Evolutionary conservation across 1,140 invertebrate genomes (phyloP).

Genomic region (Zaprionus vittiger): DNA sequence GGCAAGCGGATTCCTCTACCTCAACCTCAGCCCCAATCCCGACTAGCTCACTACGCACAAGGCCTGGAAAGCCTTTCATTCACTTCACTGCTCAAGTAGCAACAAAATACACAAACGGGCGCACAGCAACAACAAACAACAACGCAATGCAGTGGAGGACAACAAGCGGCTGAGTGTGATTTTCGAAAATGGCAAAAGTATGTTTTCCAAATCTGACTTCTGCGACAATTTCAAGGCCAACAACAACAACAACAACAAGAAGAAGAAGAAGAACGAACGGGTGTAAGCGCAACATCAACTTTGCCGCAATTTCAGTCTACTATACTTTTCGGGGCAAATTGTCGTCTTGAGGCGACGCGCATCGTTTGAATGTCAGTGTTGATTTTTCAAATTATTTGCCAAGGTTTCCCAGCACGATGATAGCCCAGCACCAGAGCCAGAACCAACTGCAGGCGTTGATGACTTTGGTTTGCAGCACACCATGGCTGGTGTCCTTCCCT

Average conservation of each 20-base stretch:
- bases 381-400: constrained; percentile 78
- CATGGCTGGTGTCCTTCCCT: constrained; percentile 6
- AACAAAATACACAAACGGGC: constrained; percentile 70
- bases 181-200: constrained; percentile 83
- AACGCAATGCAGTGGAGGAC: constrained; percentile 8
- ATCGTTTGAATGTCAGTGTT: constrained; percentile 65
- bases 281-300: constrained; percentile 49
- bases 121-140: constrained; percentile 16
- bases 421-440: constrained; percentile 30
- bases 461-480: constrained; percentile 60
- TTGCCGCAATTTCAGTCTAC: constrained; percentile 51
- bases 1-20: constrained; percentile 19
- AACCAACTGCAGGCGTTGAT: constrained; percentile 43
- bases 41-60: constrained; percentile 22
- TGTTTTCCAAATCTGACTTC: constrained; percentile 81
- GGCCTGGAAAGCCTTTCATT: constrained; percentile 75
- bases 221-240: constrained; percentile 70
- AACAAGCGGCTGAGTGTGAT: constrained; percentile 64
- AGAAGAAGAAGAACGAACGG: neutral
- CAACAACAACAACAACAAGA: constrained; percentile 32
- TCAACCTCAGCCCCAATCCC: neutral
- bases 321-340: constrained; percentile 53
- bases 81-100: constrained; percentile 76
- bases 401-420: constrained; percentile 70
- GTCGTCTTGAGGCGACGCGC: constrained; percentile 49